A percentile compares a stretch with the other conserved stretches of the same genome.
Evolutionary conservation across 1,140 invertebrate species (phyloP).

Genomic region (Probaryconus sp.): DNA sequence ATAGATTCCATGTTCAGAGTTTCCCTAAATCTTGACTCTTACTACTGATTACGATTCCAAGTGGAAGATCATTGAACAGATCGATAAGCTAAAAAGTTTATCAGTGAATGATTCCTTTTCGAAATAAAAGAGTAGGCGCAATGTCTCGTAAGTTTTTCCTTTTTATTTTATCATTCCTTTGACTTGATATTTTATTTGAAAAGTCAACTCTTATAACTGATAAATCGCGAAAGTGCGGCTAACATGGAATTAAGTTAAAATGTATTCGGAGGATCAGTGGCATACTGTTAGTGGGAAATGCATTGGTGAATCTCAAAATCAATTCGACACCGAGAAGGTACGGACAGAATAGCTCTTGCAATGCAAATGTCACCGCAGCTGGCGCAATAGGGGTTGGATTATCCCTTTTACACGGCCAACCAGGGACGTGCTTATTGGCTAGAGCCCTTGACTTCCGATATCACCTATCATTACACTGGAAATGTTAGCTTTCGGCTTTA

Average conservation of each 20-base stretch:
- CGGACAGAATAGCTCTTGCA: conserved; percentile 53
- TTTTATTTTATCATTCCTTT: too few species aligned
- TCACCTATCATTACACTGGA: conserved; percentile 56
- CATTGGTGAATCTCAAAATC: conserved; percentile 37
- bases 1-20: too few species aligned
- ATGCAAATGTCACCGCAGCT: conserved; percentile 63
- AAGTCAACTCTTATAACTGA: too few species aligned
- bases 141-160: too few species aligned
- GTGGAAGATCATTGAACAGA: too few species aligned
- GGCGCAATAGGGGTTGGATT: conserved; percentile 60
- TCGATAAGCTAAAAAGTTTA: too few species aligned
- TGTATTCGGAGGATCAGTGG: conserved; percentile 39
- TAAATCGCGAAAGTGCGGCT: conserved; percentile 31
- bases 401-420: conserved; percentile 58
- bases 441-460: conserved; percentile 51
- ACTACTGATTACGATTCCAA: too few species aligned
- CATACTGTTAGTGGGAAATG: conserved; percentile 27
- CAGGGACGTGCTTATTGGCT: conserved; percentile 59
- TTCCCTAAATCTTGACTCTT: too few species aligned
- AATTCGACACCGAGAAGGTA: conserved; percentile 49
- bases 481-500: conserved; percentile 52
- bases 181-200: too few species aligned
- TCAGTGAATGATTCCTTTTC: too few species aligned
- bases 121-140: too few species aligned
- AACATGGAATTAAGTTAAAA: conserved; percentile 50